Base-by-base conservation (phyloP, 64 coral and sea anemone species). In the Acropora tenuis region DNA sequence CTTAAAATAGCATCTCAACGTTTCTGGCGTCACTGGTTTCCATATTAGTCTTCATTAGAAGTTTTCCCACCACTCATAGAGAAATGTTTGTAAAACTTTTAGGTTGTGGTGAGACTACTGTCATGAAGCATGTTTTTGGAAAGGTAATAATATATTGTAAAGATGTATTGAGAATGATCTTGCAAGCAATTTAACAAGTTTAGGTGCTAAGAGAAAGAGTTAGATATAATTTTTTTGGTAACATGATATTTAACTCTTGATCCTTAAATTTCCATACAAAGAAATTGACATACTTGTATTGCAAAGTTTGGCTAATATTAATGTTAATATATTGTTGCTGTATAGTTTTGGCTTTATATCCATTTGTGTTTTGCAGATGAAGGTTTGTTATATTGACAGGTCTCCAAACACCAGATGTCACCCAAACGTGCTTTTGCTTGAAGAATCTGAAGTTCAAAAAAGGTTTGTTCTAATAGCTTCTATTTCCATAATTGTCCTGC, bases 381-480 rank as follows among this genome's bases (percentile, higher is more conserved):
- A 30, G 43, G 17, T 50, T 85, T 18, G 12, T 20, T 71, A 71
- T 85, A 71, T 71, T 50, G 59, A 1, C 2, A 69, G 16, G 13
- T 48, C 12, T 8, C 65, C 41, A 8, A 44, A 48, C 42, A 46
- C 15, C 16, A 12, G 40, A 41, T 43, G 10, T 44, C 16, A 15
- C 49, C 16, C 66, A 71, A 8, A n/a, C 6, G 10, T 46, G 13
- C 46, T n/a, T 67, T 85, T 19, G 47, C 30, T 46, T 72, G 59
- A 67, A 5, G 43, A 69, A 43, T 48, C 19, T 49, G 18, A 5
- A 43, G 3, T 67, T 43, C 12, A 17, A 9, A 1, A 78, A 46
- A 85, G 82, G 82, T 85, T 85, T 85, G 82, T 48, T 48, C 30
- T 47, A 43, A 47, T 69, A 42, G 5, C n/a, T 43, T 44, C 40